A percentile compares a stretch with the other conserved stretches of the same genome.
phyloP scores from a whole-genome alignment of 2,797 vertebrate genomes.

The Borostomias antarcticus region DNA sequence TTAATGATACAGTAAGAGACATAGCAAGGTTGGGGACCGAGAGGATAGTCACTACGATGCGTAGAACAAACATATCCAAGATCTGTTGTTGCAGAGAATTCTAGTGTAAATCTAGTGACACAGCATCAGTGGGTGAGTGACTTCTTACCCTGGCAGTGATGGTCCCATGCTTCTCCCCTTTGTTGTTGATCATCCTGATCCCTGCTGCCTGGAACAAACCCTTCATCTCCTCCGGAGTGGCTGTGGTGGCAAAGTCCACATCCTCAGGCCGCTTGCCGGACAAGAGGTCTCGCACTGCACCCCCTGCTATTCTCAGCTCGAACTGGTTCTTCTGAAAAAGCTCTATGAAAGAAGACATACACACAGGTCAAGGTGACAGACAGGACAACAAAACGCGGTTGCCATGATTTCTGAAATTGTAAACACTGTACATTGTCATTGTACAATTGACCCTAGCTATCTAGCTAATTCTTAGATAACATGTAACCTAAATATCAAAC shows the following conservation, averaged over 20 bases:
- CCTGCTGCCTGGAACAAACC: slow-evolving; percentile 85
- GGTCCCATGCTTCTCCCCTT: slow-evolving; percentile 95
- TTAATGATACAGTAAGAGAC: neutral
- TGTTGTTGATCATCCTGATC: slow-evolving; percentile 94
- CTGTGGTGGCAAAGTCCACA: slow-evolving; percentile 95
- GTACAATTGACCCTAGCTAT: neutral
- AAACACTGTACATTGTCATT: neutral
- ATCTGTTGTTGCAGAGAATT: neutral
- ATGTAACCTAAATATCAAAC: neutral
- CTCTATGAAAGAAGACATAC: slow-evolving; percentile 77
- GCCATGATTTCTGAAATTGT: neutral
- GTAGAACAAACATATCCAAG: neutral
- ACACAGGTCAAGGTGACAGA: no score
- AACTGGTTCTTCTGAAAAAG: slow-evolving; percentile 87
- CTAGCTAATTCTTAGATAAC: neutral
- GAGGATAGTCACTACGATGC: neutral
- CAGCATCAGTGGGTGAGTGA: neutral
- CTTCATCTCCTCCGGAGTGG: slow-evolving; percentile 94
- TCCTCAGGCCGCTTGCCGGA: slow-evolving; percentile 88
- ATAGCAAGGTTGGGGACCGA: neutral
- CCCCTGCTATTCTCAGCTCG: slow-evolving; percentile 94
- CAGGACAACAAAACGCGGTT: neutral
- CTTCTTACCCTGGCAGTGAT: slow-evolving; percentile 90
- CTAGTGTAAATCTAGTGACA: neutral
- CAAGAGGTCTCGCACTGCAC: slow-evolving; percentile 92